Evolutionary conservation across 1,140 invertebrate species (phyloP).

Genomic region (Hydropsyche tenuis): DNA sequence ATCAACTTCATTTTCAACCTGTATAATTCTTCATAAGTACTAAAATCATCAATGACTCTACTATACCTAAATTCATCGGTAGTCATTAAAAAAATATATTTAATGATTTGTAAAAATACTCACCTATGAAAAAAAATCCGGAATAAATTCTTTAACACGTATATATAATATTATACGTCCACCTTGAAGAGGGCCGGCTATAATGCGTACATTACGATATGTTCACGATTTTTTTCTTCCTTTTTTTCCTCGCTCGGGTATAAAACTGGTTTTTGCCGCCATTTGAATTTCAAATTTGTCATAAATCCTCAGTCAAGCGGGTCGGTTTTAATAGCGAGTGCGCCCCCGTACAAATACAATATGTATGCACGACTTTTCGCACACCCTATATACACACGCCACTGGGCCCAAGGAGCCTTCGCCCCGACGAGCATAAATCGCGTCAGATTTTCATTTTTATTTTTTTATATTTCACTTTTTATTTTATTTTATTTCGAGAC

Average conservation of each 20-base stretch:
- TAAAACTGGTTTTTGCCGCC: slow-evolving; percentile 22
- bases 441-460: slow-evolving; percentile 12
- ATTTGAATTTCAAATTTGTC: slow-evolving; percentile 42
- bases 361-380: too few relatives aligned
- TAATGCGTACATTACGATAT: slow-evolving; percentile 10
- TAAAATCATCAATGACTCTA: too few relatives aligned
- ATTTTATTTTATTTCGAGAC: not conserved
- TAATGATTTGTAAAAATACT: too few relatives aligned
- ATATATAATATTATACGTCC: too few relatives aligned
- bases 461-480: not conserved
- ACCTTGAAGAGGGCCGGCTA: not conserved
- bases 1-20: too few relatives aligned
- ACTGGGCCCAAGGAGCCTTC: not conserved
- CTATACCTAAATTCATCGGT: too few relatives aligned
- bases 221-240: not conserved
- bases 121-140: too few relatives aligned
- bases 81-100: too few relatives aligned
- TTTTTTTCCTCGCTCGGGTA: not conserved
- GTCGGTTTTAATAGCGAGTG: slow-evolving; percentile 37
- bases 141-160: too few relatives aligned
- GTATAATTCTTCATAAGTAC: too few relatives aligned
- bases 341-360: slow-evolving; percentile 21
- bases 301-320: slow-evolving; percentile 39
- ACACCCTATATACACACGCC: not conserved
- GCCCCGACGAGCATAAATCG: not conserved